Evolutionary conservation across 2,113 vertebrate species (phyloP), one percentile per base, ranked within the genome.

Genomic region (Phoxinus phoxinus): DNA sequence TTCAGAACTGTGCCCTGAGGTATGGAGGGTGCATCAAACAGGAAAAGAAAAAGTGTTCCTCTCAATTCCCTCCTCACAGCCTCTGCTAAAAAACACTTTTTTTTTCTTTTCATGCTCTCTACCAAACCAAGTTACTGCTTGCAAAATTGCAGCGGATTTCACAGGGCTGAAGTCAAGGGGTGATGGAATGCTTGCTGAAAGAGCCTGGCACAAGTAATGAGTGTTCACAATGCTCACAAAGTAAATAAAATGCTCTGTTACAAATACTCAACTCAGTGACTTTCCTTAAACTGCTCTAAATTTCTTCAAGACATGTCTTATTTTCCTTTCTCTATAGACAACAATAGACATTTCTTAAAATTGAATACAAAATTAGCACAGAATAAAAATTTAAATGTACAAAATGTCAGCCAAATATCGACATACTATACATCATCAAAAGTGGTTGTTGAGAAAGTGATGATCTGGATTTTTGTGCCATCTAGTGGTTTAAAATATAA

Each of bases 211-310:
- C 86, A 91, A 89, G 91, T 94, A 94, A 96, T 96, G 93, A 96
- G 94, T 95, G 95, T 94, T 96, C 94, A 93, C 93, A 94, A 90
- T 94, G 94, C 92, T 94, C 19, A 56, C 53, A 56, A 92, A 92
- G 91, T 93, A 95, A 89, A 91, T 83, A 90, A 83, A 94, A 92
- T 91, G 92, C 93, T 56, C 27, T 53, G 10, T 32, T 77, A 56
- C 46, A 76, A 76, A 51, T 76, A 53, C 27, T 76, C 27, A 30
- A 48, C 27, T 53, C 74, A 53, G 71, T 46, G 71, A 73, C 23
- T 72, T 41, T 44, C 65, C 32, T 21, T 35, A 69, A 69, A 37
- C 65, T 69, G 30, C 17, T 46, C 41, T 11, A 46, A 74, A 74
- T 46, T 15, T 46, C 41, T 46, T 46, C 23, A 46, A 69, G 71